These are phyloP conservation scores for Aplodontia rufa DNA, from an alignment of 2,113 vertebrate species.

Conservation along the genomic window DNA sequence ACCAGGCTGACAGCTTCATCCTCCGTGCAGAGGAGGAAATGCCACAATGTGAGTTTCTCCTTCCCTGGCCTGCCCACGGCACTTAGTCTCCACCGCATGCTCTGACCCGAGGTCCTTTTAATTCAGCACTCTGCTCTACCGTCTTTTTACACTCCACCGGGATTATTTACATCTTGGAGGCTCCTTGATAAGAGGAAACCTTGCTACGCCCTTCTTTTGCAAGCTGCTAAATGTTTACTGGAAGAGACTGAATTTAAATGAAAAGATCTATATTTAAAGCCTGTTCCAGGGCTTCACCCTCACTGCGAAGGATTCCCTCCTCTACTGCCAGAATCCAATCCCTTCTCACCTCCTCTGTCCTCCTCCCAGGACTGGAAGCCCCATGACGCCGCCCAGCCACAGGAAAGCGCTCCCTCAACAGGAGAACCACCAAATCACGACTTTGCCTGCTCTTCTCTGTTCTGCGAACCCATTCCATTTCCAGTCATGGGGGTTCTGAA, in stretches of 20 bases:
- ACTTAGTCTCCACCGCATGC: background rate
- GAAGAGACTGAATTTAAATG: conserved; percentile 47
- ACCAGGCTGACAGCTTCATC: background rate
- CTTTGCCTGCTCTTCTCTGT: background rate
- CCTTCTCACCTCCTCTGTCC: background rate
- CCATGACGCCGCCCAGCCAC: background rate
- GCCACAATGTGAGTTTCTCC: background rate
- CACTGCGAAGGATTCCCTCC: background rate
- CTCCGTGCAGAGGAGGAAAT: background rate
- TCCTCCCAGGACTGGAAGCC: background rate
- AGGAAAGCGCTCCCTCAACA: background rate
- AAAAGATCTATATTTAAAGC: background rate
- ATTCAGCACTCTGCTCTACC: background rate
- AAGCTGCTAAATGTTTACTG: background rate
- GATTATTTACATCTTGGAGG: conserved; percentile 58
- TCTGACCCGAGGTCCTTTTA: conserved; percentile 33
- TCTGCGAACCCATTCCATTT: background rate
- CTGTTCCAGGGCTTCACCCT: background rate
- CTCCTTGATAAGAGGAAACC: conserved; percentile 43
- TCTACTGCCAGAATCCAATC: background rate
- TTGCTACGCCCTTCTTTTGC: conserved; percentile 2
- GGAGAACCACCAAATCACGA: background rate
- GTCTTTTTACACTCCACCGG: conserved; percentile 6
- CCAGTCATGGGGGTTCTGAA: background rate
- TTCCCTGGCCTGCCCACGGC: background rate